phyloP scores from a whole-genome alignment of 2,113 vertebrate species.

The Catagonus wagneri region DNA sequence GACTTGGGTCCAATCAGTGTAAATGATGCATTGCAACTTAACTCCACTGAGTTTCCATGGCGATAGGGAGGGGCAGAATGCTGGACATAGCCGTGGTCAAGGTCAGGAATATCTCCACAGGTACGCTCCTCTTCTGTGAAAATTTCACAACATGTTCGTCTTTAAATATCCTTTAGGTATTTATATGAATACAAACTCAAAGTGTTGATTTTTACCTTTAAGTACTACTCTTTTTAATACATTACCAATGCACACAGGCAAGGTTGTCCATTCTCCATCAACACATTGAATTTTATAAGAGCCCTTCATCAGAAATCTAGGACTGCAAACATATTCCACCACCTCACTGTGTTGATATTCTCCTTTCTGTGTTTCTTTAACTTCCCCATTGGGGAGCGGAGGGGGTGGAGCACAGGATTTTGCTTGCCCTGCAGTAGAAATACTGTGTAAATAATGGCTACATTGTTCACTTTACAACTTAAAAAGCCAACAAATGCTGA shows the following conservation, averaged over 20 bases:
- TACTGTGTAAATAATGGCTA: background rate
- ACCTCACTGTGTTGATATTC: constrained; percentile 55
- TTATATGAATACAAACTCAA: background rate
- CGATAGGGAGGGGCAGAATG: background rate
- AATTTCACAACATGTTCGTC: background rate
- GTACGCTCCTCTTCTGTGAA: constrained; percentile 51
- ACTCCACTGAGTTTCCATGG: constrained; percentile 76
- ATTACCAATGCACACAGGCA: constrained; percentile 69
- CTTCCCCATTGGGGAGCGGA: constrained; percentile 56
- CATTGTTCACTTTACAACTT: background rate
- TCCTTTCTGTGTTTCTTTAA: background rate
- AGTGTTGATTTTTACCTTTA: background rate
- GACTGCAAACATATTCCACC: constrained; percentile 75
- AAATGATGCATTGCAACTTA: constrained; percentile 57
- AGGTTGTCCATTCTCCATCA: constrained; percentile 62
- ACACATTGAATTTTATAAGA: constrained; percentile 62
- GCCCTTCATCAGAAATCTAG: constrained; percentile 64
- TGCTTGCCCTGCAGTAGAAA: constrained; percentile 46
- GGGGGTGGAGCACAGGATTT: constrained; percentile 69
- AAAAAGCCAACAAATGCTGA: background rate
- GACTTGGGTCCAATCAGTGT: constrained; percentile 80
- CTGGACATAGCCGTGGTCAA: background rate
- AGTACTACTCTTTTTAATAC: background rate
- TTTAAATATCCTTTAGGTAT: background rate
- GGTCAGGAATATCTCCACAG: constrained; percentile 15